phyloP scores from a whole-genome alignment of 2,113 vertebrate species.

The Hemichromis elongatus region DNA sequence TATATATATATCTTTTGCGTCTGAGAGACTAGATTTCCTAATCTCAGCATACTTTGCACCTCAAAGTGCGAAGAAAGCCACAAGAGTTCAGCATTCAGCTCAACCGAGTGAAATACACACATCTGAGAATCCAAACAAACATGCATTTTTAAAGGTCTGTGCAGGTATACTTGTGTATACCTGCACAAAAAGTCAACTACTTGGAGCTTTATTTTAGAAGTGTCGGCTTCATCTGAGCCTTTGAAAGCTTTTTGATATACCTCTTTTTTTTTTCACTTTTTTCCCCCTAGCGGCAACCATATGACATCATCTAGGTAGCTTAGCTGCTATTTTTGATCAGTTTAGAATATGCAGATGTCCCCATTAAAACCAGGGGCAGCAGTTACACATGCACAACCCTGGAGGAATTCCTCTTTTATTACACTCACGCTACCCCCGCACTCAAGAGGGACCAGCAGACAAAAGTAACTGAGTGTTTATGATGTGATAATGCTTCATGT shows the following conservation, averaged over 20 bases:
- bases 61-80: not conserved
- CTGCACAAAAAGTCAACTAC: not conserved
- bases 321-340: not conserved
- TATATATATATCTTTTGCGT: not conserved
- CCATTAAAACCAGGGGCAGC: constrained; percentile 1
- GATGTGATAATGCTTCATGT: not conserved
- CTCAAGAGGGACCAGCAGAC: not conserved
- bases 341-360: constrained; percentile 15
- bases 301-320: not conserved
- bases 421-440: not conserved
- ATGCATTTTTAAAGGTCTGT: not conserved
- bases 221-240: not conserved
- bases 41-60: not conserved
- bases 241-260: not conserved
- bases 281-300: not conserved
- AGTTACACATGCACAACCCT: not conserved
- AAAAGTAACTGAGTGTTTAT: not conserved
- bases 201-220: not conserved
- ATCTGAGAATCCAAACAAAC: not conserved
- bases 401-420: not conserved
- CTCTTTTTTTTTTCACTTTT: not conserved
- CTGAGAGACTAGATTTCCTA: not conserved
- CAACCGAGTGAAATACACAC: not conserved
- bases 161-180: not conserved
- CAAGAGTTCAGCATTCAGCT: not conserved